A percentile compares a stretch with the other conserved stretches of the same genome.
Evolutionary conservation across 2,113 vertebrate genomes (phyloP).

Genomic region (Eonycteris spelaea): DNA sequence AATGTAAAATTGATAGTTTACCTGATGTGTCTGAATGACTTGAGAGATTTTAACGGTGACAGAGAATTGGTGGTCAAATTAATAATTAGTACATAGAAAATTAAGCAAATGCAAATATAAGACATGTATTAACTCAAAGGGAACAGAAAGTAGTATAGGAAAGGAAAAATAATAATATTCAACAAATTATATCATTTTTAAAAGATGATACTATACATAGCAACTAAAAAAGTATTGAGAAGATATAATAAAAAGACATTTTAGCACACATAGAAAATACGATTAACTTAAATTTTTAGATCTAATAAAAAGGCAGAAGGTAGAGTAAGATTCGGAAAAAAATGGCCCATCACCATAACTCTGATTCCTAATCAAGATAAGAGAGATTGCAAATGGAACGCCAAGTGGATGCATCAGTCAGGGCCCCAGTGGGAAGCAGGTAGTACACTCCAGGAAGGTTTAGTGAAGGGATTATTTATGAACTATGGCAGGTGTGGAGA

Average conservation of each 20-base stretch:
- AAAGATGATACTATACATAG: background rate
- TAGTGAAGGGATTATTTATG: background rate
- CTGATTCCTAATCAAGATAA: background rate
- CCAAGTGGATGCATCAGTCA: background rate
- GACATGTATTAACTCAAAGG: background rate
- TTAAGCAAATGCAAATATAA: background rate
- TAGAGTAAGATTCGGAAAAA: background rate
- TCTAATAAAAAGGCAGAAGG: background rate
- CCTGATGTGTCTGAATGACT: background rate
- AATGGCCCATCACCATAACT: background rate
- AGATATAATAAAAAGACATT: background rate
- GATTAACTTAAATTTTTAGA: background rate
- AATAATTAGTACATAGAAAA: background rate
- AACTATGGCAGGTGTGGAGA: background rate
- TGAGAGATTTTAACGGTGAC: background rate
- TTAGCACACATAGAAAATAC: background rate
- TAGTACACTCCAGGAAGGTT: background rate
- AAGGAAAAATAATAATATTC: background rate
- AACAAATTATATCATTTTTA: background rate
- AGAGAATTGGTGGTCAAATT: background rate
- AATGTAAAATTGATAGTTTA: background rate
- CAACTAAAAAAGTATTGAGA: background rate
- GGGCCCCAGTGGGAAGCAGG: background rate
- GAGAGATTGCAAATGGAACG: background rate
- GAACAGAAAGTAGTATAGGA: background rate